Conservation (phyloP, 2,113 vertebrate genomes). For the Menura novaehollandiae region DNA sequence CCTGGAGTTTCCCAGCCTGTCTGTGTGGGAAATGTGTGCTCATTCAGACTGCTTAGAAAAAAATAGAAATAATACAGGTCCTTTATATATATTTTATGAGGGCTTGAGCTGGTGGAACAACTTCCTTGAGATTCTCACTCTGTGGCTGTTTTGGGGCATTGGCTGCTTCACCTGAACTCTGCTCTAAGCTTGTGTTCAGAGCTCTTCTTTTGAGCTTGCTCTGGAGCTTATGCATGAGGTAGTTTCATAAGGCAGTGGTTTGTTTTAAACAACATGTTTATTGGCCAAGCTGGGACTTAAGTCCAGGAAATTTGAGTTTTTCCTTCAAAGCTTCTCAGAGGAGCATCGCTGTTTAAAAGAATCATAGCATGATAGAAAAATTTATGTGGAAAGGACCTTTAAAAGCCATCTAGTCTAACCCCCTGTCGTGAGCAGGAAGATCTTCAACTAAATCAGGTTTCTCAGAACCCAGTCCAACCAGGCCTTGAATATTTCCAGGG, state of each 20-base stretch:
- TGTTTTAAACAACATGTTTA: not conserved
- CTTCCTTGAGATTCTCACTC: not conserved
- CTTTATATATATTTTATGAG: not conserved
- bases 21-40: accelerated
- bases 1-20: not conserved
- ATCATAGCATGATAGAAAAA: not conserved
- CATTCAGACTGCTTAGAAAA: not conserved
- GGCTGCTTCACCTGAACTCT: not conserved
- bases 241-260: not conserved
- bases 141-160: not conserved
- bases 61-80: not conserved
- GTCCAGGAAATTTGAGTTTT: not conserved
- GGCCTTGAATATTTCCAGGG: not conserved
- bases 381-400: not conserved
- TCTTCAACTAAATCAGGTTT: not conserved
- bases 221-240: not conserved
- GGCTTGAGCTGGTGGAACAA: not conserved
- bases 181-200: not conserved
- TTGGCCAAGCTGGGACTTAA: not conserved
- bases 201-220: not conserved
- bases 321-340: not conserved
- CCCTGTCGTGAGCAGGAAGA: not conserved
- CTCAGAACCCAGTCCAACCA: accelerated
- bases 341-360: not conserved
- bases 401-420: not conserved